Evolutionary conservation across 2,888 invertebrate genomes (phyloP).

Genomic region (Callimorpha dominula): DNA sequence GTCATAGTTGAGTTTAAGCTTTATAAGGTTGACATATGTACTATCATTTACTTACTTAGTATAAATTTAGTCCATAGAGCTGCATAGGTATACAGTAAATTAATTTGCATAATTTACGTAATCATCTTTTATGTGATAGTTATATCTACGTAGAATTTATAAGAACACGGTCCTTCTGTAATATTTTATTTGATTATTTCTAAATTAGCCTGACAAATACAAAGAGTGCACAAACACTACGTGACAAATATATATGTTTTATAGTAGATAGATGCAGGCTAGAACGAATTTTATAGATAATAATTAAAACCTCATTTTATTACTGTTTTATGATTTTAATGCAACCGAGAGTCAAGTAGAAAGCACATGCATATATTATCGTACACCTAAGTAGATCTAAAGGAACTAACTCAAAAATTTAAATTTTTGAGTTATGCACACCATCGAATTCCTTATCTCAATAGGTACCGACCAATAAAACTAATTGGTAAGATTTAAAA

Average conservation of each 20-base stretch:
- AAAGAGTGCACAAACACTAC: too few relatives aligned
- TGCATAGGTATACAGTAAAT: neutral
- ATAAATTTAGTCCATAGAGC: neutral
- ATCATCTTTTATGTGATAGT: neutral
- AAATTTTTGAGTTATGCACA: too few relatives aligned
- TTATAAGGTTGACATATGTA: neutral
- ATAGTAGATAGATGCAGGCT: neutral
- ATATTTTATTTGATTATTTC: neutral
- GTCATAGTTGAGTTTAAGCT: neutral
- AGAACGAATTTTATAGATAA: neutral
- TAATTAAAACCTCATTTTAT: neutral
- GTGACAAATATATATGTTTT: too few relatives aligned
- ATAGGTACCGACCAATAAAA: too few relatives aligned
- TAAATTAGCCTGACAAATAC: neutral
- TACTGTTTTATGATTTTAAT: neutral
- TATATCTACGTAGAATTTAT: neutral
- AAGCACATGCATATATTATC: neutral
- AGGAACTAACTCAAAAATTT: too few relatives aligned
- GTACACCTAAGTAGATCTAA: too few relatives aligned
- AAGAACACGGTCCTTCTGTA: neutral
- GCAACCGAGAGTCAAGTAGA: neutral
- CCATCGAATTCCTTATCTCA: too few relatives aligned
- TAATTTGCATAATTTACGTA: neutral
- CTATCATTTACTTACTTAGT: neutral
- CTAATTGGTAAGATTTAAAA: too few relatives aligned